Evolutionary conservation across 2,797 vertebrate genomes (phyloP), one percentile per base, ranked within the genome.

Genomic region (Sebastes goodei): DNA sequence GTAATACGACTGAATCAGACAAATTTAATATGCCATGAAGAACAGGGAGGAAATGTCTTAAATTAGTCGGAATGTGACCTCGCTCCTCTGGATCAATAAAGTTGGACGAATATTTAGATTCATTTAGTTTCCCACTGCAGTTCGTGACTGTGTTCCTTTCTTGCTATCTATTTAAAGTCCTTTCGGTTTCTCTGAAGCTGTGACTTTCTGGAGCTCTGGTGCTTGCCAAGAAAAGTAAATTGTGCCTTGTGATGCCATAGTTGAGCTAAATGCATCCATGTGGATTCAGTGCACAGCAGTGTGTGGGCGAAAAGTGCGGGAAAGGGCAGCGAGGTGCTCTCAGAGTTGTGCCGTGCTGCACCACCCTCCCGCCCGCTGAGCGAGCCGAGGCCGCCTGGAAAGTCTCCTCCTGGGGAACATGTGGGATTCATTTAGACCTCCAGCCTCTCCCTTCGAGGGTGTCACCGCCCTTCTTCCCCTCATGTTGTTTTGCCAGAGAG

Each of bases 351-450:
- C 82, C 80, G 33, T 9, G 2, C 80, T 72, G 55, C 74, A 35
- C 66, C 53, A 12, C 81, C 78, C 85, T 84, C 81, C 77, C 74
- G 76, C 80, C 79, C 57, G 59, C 53, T 12, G 12, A 81, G 68
- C 32, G 35, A 76, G 42, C 59, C 11, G 3, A 42, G 87, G 82
- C 81, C 27, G 84, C 84, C 89, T 92, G 91, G 82, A 91, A 93
- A 91, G 82, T 61, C 90, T 89, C 82, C 83, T 91, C 85, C 69
- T 38, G 33, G 74, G 81, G 91, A 95, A 95, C 95, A 96, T 95
- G 93, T 95, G 95, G 94, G 88, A 93, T 88, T 93, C 69, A 95
- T 96, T 95, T 95, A 87, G 93, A 90, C 88, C 86, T 92, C 87
- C 88, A 87, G 89, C 87, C 88, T 85, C 91, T 93, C 93, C 91